Evolutionary conservation across 1,140 invertebrate genomes (phyloP).

Genomic region (Augochlora pura): DNA sequence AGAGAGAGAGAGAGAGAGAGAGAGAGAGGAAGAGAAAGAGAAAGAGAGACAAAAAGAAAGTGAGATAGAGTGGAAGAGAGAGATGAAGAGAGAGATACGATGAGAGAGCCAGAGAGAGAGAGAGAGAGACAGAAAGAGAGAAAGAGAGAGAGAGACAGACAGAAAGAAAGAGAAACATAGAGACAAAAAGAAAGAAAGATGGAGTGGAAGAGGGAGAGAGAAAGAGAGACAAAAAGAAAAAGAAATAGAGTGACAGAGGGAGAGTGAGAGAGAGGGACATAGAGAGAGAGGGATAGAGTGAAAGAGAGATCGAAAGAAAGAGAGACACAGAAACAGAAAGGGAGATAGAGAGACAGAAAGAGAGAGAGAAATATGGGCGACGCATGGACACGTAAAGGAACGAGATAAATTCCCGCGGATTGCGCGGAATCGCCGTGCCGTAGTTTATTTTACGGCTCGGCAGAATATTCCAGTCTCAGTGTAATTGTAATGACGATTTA

Average conservation of each 20-base stretch:
- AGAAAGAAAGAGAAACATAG: background rate
- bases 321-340: too few species aligned
- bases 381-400: slow-evolving; percentile 4
- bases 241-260: too few species aligned
- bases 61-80: slow-evolving; percentile 20
- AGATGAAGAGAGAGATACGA: background rate
- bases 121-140: background rate
- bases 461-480: slow-evolving; percentile 33
- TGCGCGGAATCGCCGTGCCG: slow-evolving; percentile 10
- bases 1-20: slow-evolving; percentile 19
- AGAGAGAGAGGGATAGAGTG: background rate
- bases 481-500: slow-evolving; percentile 48
- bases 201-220: slow-evolving; percentile 1
- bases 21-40: background rate
- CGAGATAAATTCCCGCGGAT: slow-evolving; percentile 52
- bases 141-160: slow-evolving; percentile 12
- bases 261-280: slow-evolving; percentile 15
- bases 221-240: slow-evolving; percentile 6
- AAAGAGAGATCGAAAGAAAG: slow-evolving; percentile 12
- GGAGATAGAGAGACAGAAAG: too few species aligned
- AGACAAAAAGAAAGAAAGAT: too few species aligned
- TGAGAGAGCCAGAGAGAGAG: slow-evolving; percentile 13
- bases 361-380: slow-evolving; percentile 26
- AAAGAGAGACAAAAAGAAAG: slow-evolving; percentile 36
- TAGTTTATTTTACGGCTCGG: slow-evolving; percentile 43